These are phyloP conservation scores for Papilio glaucus DNA, from an alignment of 1,140 invertebrate genomes.

Conservation along the genomic window DNA sequence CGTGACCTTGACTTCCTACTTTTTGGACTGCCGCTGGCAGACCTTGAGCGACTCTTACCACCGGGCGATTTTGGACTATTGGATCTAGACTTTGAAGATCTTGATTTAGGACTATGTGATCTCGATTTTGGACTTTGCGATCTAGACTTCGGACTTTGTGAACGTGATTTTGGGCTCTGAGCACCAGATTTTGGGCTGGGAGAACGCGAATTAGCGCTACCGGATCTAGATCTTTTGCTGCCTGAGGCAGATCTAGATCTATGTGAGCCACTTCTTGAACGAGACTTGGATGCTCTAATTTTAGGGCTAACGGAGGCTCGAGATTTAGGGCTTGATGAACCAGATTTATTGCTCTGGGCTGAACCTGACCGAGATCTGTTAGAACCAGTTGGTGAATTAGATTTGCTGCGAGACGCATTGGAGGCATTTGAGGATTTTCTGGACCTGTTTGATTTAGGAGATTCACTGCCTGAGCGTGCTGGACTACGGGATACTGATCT, in stretches of 20 bases:
- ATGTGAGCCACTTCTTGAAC: slow-evolving; percentile 68
- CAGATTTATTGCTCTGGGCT: slow-evolving; percentile 71
- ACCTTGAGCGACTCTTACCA: slow-evolving; percentile 64
- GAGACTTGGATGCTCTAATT: slow-evolving; percentile 59
- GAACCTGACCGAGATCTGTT: slow-evolving; percentile 68
- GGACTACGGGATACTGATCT: slow-evolving; percentile 75
- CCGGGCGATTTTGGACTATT: slow-evolving; percentile 55
- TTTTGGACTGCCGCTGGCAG: slow-evolving; percentile 70
- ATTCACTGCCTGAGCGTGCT: slow-evolving; percentile 72
- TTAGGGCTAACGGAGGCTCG: slow-evolving; percentile 65
- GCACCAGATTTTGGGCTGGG: slow-evolving; percentile 65
- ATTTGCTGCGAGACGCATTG: slow-evolving; percentile 73
- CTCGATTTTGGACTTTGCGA: slow-evolving; percentile 65
- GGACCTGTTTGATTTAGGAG: slow-evolving; percentile 69
- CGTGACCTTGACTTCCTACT: slow-evolving; percentile 68
- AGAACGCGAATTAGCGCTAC: slow-evolving; percentile 70
- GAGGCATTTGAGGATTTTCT: slow-evolving; percentile 72
- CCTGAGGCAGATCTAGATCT: slow-evolving; percentile 78
- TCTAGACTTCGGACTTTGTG: slow-evolving; percentile 76
- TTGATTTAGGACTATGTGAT: slow-evolving; percentile 68
- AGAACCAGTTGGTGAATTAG: slow-evolving; percentile 73
- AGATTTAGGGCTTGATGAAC: slow-evolving; percentile 74
- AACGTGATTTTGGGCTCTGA: slow-evolving; percentile 73
- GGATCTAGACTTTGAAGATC: slow-evolving; percentile 60
- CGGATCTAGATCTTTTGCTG: slow-evolving; percentile 72